These are phyloP conservation scores for Sinodicranocentrus sp. DNA, from an alignment of 2,888 invertebrate genomes.

Conservation along the genomic window DNA sequence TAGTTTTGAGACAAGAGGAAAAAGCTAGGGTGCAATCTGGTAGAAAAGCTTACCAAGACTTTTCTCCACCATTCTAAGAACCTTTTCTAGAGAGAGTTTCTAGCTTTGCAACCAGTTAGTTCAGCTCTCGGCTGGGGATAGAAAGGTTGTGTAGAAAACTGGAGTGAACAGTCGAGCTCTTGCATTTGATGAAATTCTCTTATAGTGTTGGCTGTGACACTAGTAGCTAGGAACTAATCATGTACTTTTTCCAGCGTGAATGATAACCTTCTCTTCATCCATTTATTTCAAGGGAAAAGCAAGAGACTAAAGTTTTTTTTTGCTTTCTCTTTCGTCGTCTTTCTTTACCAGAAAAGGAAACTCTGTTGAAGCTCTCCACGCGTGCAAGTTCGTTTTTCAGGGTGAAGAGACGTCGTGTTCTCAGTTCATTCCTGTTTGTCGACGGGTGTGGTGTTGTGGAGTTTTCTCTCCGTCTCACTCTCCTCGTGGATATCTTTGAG, in stretches of 20 bases:
- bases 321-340: neutral
- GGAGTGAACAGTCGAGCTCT: neutral
- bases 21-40: slow-evolving; percentile 9
- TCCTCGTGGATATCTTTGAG: neutral
- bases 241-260: slow-evolving; percentile 49
- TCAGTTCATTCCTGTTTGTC: slow-evolving; percentile 67
- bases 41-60: neutral
- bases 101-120: neutral
- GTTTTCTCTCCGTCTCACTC: slow-evolving; percentile 27
- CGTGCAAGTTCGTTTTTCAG: slow-evolving; percentile 13
- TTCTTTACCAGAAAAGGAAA: neutral
- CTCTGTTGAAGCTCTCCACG: no score
- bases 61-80: neutral
- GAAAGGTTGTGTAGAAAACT: neutral
- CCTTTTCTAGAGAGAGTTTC: neutral
- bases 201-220: slow-evolving; percentile 59
- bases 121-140: neutral
- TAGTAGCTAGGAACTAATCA: slow-evolving; percentile 54
- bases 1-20: neutral
- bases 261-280: slow-evolving; percentile 34
- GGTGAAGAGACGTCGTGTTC: slow-evolving; percentile 40
- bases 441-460: slow-evolving; percentile 61
- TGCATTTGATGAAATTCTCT: slow-evolving; percentile 15
- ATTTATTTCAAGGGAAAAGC: neutral
- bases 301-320: slow-evolving; percentile 11